A percentile compares a stretch with the other conserved stretches of the same genome.
Evolutionary conservation across 2,113 vertebrate genomes (phyloP).

Genomic region (Paracanthobrama guichenoti): DNA sequence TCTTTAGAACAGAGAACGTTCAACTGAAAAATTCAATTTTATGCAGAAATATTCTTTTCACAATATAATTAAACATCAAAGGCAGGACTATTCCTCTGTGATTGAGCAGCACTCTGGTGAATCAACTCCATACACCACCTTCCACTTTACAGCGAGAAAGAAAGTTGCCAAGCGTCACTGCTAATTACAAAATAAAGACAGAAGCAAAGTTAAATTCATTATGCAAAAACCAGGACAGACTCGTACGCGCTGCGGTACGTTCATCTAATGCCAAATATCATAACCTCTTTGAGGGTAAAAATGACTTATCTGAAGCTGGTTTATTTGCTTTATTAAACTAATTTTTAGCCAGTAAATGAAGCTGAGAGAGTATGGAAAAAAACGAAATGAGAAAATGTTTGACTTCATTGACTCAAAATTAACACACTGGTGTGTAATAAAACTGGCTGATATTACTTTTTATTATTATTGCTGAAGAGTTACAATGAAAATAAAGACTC

Average conservation of each 20-base stretch:
- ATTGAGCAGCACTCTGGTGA: conserved; percentile 75
- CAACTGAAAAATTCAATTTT: conserved; percentile 72
- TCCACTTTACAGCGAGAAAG: conserved; percentile 71
- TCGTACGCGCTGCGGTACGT: conserved; percentile 59
- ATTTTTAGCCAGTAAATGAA: conserved; percentile 45
- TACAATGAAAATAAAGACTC: conserved; percentile 18
- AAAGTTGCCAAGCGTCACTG: conserved; percentile 49
- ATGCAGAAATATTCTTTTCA: conserved; percentile 82
- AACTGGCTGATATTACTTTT: conserved; percentile 4
- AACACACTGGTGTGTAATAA: conserved; percentile 27
- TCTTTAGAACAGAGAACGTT: conserved; percentile 63
- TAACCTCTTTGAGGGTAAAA: conserved; percentile 60
- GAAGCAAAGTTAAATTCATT: conserved; percentile 68
- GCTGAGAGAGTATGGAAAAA: conserved; percentile 14
- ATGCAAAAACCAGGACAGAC: conserved; percentile 72
- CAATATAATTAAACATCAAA: conserved; percentile 85
- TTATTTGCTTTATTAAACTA: conserved; percentile 39
- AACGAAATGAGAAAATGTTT: conserved; percentile 30
- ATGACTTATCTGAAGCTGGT: conserved; percentile 12
- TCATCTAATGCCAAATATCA: conserved; percentile 60
- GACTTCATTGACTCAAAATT: conserved; percentile 30
- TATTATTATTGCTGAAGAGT: conserved; percentile 27
- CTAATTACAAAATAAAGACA: conserved; percentile 54
- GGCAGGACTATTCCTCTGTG: conserved; percentile 80
- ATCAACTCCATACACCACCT: conserved; percentile 68